These are phyloP conservation scores for Cephus rjabovi DNA, from an alignment of 2,888 invertebrate species.

Conservation along the genomic window DNA sequence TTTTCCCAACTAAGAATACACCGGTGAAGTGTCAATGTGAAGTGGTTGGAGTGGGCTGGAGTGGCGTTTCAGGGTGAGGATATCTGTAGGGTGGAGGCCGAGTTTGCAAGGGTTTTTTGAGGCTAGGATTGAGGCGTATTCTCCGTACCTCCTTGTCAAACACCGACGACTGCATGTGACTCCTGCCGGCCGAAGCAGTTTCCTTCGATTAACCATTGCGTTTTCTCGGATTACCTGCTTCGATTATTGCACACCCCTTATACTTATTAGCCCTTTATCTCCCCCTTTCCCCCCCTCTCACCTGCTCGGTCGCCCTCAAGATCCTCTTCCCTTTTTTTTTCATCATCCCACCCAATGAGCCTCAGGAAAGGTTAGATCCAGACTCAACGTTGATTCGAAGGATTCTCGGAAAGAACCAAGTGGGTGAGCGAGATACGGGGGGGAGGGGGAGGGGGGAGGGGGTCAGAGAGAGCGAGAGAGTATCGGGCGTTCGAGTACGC, in stretches of 20 bases:
- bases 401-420: conserved; percentile 1
- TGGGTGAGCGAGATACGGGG: background rate
- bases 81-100: background rate
- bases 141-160: background rate
- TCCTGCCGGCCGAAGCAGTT: background rate
- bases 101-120: background rate
- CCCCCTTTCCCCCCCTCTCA: background rate
- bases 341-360: background rate
- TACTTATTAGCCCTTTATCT: background rate
- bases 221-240: background rate
- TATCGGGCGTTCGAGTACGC: conserved; percentile 2
- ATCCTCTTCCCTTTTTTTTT: background rate
- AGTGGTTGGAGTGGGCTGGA: conserved; percentile 33
- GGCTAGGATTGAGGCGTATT: background rate
- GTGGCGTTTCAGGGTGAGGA: conserved; percentile 31
- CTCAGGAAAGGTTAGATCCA: background rate
- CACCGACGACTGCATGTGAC: background rate
- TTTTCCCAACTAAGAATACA: conserved; percentile 60
- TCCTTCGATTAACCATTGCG: background rate
- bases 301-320: background rate
- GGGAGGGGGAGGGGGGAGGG: background rate
- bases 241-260: background rate
- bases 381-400: background rate
- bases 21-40: conserved; percentile 18
- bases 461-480: conserved; percentile 10